phyloP scores from a whole-genome alignment of 2,797 vertebrate species.

The Gallinago solitaria region DNA sequence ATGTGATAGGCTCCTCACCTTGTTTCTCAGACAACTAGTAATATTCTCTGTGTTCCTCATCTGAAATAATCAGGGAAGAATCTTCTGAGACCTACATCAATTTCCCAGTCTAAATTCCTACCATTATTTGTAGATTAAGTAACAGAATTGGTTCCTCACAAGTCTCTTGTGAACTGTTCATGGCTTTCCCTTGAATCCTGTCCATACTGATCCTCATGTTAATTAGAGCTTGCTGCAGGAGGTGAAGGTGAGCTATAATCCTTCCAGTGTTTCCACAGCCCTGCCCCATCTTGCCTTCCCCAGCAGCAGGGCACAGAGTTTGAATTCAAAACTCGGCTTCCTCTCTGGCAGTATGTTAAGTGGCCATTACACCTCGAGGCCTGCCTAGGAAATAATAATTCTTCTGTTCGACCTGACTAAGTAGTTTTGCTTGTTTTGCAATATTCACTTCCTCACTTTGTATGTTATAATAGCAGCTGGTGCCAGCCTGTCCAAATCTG shows the following conservation, averaged over 20 bases:
- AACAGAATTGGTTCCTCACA: not conserved
- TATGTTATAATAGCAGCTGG: not conserved
- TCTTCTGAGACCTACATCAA: not conserved
- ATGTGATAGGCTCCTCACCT: not conserved
- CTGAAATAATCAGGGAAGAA: not conserved
- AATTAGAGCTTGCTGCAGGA: not conserved
- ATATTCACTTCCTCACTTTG: not conserved
- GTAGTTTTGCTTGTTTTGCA: not conserved
- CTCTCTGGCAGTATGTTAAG: not conserved
- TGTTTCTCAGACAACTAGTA: not conserved
- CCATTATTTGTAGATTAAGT: not conserved
- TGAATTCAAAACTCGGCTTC: not conserved
- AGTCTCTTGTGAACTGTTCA: not conserved
- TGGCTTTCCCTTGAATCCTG: not conserved
- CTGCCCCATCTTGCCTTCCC: not conserved
- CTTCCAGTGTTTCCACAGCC: not conserved
- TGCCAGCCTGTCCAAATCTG: not conserved
- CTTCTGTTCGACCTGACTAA: not conserved
- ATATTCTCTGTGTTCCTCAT: not conserved
- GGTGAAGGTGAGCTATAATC: not conserved
- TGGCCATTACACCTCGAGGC: not conserved
- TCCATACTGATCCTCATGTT: not conserved
- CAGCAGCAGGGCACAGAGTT: not conserved
- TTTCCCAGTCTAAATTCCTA: not conserved
- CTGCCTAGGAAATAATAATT: not conserved